These are phyloP conservation scores for Polypedilum pembai DNA, from an alignment of 1,140 invertebrate species.

Conservation along the genomic window DNA sequence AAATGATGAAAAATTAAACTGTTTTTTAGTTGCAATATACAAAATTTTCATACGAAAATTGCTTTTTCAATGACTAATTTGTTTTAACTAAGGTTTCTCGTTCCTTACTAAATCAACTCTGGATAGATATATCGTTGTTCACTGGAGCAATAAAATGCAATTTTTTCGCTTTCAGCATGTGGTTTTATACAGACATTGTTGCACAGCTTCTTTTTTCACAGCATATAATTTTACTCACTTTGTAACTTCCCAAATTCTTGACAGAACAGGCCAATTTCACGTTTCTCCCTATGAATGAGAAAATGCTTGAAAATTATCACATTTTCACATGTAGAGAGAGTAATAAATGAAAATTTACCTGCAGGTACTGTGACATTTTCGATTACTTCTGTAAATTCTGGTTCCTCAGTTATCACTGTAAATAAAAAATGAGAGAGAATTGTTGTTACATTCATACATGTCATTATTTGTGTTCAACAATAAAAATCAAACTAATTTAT, in stretches of 20 bases:
- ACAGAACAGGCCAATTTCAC: conserved; percentile 83
- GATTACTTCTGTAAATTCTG: conserved; percentile 61
- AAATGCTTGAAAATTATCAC: too few relatives aligned
- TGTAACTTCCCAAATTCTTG: conserved; percentile 77
- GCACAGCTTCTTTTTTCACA: too few relatives aligned
- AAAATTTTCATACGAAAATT: too few relatives aligned
- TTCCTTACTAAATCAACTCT: too few relatives aligned
- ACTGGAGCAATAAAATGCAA: too few relatives aligned
- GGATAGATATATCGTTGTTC: too few relatives aligned
- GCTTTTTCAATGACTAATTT: too few relatives aligned
- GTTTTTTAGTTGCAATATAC: too few relatives aligned
- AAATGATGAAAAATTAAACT: too few relatives aligned
- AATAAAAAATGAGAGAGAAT: conserved; percentile 34
- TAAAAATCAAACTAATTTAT: conserved; percentile 19
- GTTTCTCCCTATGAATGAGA: conserved; percentile 50
- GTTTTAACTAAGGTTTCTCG: too few relatives aligned
- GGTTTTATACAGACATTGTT: too few relatives aligned
- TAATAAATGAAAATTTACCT: conserved; percentile 38
- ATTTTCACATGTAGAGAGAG: background rate
- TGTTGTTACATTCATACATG: background rate
- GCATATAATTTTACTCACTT: conserved; percentile 52
- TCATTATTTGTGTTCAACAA: background rate
- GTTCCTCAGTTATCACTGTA: conserved; percentile 55
- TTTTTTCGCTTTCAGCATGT: too few relatives aligned
- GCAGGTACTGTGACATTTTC: conserved; percentile 66